Conservation (phyloP, 2,797 vertebrate species). For the Aselliscus stoliczkanus region DNA sequence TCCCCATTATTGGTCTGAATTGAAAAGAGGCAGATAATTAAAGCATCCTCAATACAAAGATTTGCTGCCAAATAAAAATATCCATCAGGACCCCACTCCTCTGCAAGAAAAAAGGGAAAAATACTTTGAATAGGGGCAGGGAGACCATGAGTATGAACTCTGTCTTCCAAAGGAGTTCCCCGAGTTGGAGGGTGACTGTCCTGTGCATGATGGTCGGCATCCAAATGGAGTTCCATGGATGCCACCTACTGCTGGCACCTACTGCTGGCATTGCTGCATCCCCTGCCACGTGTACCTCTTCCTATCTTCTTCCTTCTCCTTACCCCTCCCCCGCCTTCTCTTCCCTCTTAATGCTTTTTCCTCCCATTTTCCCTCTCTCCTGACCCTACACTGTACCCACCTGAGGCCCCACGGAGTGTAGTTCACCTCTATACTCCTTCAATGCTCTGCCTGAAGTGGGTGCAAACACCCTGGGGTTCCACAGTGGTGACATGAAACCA, state of each 20-base stretch:
- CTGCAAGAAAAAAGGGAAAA: not conserved
- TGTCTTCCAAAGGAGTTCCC: not conserved
- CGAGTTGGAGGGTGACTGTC: not conserved
- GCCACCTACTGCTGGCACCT: rapidly evolving
- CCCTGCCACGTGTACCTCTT: rapidly evolving
- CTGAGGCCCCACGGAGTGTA: not conserved
- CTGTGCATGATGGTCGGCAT: too few species aligned
- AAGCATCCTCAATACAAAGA: not conserved
- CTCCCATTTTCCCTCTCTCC: not conserved
- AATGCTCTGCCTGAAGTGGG: not conserved
- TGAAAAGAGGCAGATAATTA: not conserved
- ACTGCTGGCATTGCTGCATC: too few species aligned
- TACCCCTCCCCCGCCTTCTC: not conserved
- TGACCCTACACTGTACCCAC: not conserved
- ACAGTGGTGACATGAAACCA: not conserved
- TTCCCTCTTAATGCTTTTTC: not conserved
- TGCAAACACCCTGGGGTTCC: not conserved
- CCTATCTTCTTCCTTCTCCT: not conserved
- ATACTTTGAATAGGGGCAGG: not conserved
- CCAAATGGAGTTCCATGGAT: not conserved
- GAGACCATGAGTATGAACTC: not conserved
- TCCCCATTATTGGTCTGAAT: not conserved
- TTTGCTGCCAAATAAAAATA: not conserved
- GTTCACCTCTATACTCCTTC: not conserved
- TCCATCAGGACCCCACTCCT: not conserved